A percentile compares a stretch with the other conserved stretches of the same genome.
These are phyloP conservation scores for Aplocera efformata DNA, from an alignment of 2,888 invertebrate genomes.

Conservation along the genomic window DNA sequence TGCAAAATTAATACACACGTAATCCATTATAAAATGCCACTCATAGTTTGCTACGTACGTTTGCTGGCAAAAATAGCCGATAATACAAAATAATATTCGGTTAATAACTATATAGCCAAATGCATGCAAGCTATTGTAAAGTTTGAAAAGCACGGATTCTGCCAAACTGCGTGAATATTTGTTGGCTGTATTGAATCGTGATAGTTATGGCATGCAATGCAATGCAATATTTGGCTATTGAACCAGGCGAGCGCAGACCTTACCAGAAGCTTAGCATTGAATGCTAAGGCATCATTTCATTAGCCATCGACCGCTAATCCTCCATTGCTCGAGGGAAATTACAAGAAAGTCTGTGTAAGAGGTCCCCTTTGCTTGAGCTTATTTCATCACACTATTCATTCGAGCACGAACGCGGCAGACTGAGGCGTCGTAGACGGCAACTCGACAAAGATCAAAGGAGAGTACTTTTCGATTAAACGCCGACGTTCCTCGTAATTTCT, in stretches of 20 bases:
- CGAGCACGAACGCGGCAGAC: constrained; percentile 40
- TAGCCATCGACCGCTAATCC: constrained; percentile 28
- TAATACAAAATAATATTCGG: constrained; percentile 8
- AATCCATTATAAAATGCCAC: not conserved
- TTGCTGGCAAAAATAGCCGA: not conserved
- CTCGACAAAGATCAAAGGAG: constrained; percentile 48
- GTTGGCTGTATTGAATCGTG: constrained; percentile 17
- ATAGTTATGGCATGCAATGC: constrained; percentile 13
- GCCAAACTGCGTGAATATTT: constrained; percentile 15
- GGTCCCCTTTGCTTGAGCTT: constrained; percentile 35
- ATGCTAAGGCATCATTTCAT: constrained; percentile 22
- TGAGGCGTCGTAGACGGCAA: constrained; percentile 36
- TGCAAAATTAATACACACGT: too few species aligned
- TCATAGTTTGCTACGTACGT: not conserved
- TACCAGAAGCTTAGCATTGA: not conserved
- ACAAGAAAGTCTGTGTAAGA: constrained; percentile 32
- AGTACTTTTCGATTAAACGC: constrained; percentile 52
- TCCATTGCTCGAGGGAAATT: constrained; percentile 33
- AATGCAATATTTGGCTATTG: constrained; percentile 4
- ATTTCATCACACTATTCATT: constrained; percentile 41
- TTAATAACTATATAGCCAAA: constrained; percentile 1
- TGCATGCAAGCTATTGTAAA: constrained; percentile 8
- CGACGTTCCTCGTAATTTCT: constrained; percentile 44
- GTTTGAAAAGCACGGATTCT: constrained; percentile 12
- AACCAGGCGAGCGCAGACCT: too few species aligned